Percentiles rank a stretch among this genome's conserved stretches.
Evolutionary conservation across 2,888 invertebrate species (phyloP).

Genomic region (Colostygia pectinataria): DNA sequence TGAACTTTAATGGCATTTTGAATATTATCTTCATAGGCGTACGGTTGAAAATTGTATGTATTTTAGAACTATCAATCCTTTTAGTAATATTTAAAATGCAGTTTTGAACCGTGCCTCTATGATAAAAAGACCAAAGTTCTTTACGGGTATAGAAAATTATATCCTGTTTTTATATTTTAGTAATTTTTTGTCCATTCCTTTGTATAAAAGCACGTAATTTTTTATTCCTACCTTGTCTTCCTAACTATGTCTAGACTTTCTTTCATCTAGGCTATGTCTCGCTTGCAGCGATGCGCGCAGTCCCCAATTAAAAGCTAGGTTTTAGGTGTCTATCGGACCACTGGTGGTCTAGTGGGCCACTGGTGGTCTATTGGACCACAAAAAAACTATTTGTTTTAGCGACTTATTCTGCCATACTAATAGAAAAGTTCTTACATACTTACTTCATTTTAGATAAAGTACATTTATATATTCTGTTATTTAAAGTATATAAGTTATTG

Average conservation of each 20-base stretch:
- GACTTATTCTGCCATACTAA: no score
- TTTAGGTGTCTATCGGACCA: no score
- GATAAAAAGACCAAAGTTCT: neutral
- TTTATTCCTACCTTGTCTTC: conserved; percentile 23
- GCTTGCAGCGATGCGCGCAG: neutral
- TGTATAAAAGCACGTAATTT: conserved; percentile 18
- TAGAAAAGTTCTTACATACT: no score
- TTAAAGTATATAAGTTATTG: no score
- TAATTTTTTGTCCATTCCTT: conserved; percentile 6
- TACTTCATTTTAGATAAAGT: no score
- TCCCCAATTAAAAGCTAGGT: neutral
- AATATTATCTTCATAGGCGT: neutral
- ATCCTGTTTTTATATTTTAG: conserved; percentile 9
- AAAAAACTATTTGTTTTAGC: no score
- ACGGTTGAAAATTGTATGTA: neutral
- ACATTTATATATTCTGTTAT: no score
- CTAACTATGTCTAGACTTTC: conserved; percentile 10
- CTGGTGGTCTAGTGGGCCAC: no score
- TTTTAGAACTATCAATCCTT: neutral
- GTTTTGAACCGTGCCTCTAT: neutral
- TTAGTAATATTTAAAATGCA: neutral
- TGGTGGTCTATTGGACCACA: no score
- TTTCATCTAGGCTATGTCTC: conserved; percentile 3
- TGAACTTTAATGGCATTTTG: neutral
- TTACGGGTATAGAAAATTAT: conserved; percentile 3